Conservation (phyloP, 37 sponge, comb jelly and placozoan species). For the Hexactinellida sp. region DNA sequence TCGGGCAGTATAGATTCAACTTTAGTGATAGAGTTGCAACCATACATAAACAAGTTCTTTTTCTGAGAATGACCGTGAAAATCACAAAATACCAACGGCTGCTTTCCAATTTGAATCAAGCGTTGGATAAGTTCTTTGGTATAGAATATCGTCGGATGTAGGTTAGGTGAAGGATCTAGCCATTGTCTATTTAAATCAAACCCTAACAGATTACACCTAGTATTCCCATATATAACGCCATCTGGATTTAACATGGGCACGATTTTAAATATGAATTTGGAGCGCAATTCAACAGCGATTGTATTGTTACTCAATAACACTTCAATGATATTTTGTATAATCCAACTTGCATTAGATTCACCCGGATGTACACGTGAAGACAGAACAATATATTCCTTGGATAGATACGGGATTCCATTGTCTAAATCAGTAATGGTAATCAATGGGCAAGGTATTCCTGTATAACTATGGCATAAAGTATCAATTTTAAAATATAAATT, state of each 20-base stretch:
- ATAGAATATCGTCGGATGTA: constrained; percentile 58
- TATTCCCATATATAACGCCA: constrained; percentile 86
- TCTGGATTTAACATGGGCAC: constrained; percentile 92
- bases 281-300: constrained; percentile 52
- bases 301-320: constrained; percentile 25
- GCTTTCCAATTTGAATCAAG: constrained; percentile 10
- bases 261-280: constrained; percentile 63
- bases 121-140: constrained; percentile 48
- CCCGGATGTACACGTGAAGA: constrained; percentile 66
- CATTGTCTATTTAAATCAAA: constrained; percentile 75
- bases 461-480: constrained; percentile 52
- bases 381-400: constrained; percentile 34
- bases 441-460: constrained; percentile 58
- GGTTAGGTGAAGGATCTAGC: constrained; percentile 35
- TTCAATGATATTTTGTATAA: constrained; percentile 49
- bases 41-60: background rate
- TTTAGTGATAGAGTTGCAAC: background rate
- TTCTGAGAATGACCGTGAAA: background rate
- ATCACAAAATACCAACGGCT: background rate
- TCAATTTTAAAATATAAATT: background rate
- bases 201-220: constrained; percentile 56
- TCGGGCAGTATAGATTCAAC: background rate
- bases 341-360: constrained; percentile 69
- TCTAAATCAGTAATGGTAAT: constrained; percentile 62
- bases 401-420: background rate